Evolutionary conservation across 2,113 vertebrate species (phyloP), one percentile per base, ranked within the genome.

Genomic region (Spea multiplicata): DNA sequence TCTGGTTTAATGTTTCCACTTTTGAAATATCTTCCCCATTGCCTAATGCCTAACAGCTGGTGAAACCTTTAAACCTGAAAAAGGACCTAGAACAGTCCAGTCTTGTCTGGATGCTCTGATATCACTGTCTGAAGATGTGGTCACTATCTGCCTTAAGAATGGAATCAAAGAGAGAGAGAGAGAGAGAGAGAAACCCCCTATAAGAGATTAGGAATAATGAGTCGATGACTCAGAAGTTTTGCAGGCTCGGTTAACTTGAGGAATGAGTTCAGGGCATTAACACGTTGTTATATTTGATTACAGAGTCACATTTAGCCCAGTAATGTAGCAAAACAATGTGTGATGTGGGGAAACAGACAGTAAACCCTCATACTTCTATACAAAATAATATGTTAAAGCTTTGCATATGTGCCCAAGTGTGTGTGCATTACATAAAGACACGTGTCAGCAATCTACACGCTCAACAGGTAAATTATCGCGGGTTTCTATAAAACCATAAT

Each of bases 41-140:
- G 53, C 66, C 67, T 52, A 69, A 44, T 30, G 30, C 30, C 30
- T 69, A 30, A 47, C n/a, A 7, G 16, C 66, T 61, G 45, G 75
- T 61, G 75, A 76, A 70, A 76, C 75, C 75, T 61, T 76, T 76
- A 69, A 70, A 61, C 61, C 61, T 64, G 61, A 9, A 64, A 64
- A 17, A 3, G 61, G n/a, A 30, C 61, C 4, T 30, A 64, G n/a
- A 14, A 64, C 53, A 76, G 53, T 8, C 45, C n/a, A 14, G 74
- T 69, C 65, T 76, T 55, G 74, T 75, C 73, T 75, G 73, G 73
- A 8, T n/a, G 65, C 65, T 68, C 74, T 76, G 74, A 76, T 76
- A 76, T 76, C 74, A 76, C 52, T 61, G 75, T 76, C 75, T 76
- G 75, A 76, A 61, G 75, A 76, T 76, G 75, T 70, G 65, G 74